Percentiles rank a stretch among this genome's conserved stretches.
Conservation (phyloP, 1,140 invertebrate species). For the Lordiphosa stackelbergi region DNA sequence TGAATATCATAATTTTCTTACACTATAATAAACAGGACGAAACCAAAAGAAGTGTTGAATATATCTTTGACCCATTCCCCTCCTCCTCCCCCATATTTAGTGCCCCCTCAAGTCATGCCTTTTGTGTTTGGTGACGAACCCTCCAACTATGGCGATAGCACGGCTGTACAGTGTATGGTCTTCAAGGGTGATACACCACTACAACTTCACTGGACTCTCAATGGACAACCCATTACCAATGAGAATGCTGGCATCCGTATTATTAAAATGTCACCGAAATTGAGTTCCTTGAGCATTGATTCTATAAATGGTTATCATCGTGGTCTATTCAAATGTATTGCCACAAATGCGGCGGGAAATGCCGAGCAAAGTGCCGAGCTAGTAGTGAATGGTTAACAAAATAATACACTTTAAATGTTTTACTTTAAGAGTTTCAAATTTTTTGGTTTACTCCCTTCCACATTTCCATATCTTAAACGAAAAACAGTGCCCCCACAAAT, state of each 20-base stretch:
- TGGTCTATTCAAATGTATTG: constrained; percentile 86
- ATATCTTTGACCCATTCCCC: too few species aligned
- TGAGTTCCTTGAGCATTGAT: constrained; percentile 85
- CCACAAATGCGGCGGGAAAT: constrained; percentile 82
- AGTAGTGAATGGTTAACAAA: constrained; percentile 81
- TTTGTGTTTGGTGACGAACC: constrained; percentile 85
- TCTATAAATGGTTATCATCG: constrained; percentile 83
- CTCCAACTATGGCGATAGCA: constrained; percentile 83
- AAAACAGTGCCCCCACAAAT: constrained; percentile 82
- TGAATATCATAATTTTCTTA: too few species aligned
- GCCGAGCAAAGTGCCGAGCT: constrained; percentile 81
- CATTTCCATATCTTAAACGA: background rate
- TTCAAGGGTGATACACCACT: constrained; percentile 86
- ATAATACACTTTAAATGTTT: constrained; percentile 8
- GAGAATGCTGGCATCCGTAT: constrained; percentile 78
- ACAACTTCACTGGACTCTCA: constrained; percentile 86
- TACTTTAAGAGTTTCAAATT: constrained; percentile 10
- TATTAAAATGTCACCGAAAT: constrained; percentile 80
- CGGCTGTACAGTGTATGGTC: constrained; percentile 83
- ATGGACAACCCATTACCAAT: constrained; percentile 79
- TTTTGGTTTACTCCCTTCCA: constrained; percentile 20
- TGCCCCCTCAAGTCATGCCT: constrained; percentile 84
- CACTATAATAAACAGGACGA: too few species aligned
- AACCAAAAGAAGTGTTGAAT: too few species aligned
- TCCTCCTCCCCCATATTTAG: constrained; percentile 26